These are phyloP conservation scores for Platichthys stellatus DNA, from an alignment of 2,113 vertebrate species.

Conservation along the genomic window DNA sequence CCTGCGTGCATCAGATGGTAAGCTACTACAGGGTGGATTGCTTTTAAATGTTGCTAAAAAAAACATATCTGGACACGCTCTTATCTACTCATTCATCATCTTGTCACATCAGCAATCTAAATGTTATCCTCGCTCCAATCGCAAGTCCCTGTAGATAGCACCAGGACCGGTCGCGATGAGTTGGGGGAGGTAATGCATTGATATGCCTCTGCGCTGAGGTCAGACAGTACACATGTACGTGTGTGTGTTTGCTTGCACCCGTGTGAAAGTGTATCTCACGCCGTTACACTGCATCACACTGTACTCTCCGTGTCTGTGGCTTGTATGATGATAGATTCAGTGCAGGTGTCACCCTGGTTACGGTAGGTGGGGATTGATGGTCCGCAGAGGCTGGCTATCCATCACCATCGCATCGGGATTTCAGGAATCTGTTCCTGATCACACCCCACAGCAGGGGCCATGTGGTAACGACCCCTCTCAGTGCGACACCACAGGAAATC, in stretches of 20 bases:
- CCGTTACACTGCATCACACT: constrained; percentile 7
- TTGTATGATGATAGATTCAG: constrained; percentile 91
- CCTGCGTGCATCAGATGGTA: constrained; percentile 18
- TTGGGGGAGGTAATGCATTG: constrained; percentile 26
- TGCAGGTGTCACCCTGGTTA: constrained; percentile 89
- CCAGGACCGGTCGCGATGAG: constrained; percentile 29
- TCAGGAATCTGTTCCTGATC: constrained; percentile 95
- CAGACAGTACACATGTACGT: constrained; percentile 52
- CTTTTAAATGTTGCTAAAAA: constrained; percentile 52
- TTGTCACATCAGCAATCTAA: constrained; percentile 68
- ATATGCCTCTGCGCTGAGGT: constrained; percentile 46
- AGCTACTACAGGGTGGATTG: constrained; percentile 4
- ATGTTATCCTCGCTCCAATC: constrained; percentile 49
- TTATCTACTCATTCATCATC: constrained; percentile 58
- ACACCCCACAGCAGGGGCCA: constrained; percentile 88
- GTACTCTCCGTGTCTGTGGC: constrained; percentile 69
- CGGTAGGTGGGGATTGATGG: constrained; percentile 91
- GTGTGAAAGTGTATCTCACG: constrained; percentile 48
- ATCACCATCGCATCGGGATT: constrained; percentile 93
- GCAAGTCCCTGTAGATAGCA: constrained; percentile 37
- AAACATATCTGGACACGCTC: constrained; percentile 51
- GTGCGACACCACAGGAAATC: constrained; percentile 94
- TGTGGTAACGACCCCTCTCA: constrained; percentile 92
- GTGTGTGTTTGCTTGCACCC: constrained; percentile 44
- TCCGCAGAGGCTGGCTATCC: constrained; percentile 86